Conservation (phyloP, 2,797 vertebrate species). For the Triplophysa yarkandensis region DNA sequence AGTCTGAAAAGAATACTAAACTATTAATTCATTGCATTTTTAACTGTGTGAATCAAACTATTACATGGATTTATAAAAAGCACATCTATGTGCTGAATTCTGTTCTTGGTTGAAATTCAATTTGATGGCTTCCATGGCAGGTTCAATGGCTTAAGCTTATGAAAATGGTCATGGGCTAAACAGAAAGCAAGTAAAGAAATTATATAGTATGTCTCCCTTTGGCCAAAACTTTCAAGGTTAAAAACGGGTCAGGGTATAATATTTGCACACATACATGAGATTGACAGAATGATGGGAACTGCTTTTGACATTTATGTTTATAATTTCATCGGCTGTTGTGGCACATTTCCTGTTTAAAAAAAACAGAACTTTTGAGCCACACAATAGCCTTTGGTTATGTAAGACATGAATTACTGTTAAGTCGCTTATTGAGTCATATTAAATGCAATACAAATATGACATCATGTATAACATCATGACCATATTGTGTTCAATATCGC, state of each 20-base stretch:
- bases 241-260: not conserved
- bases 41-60: too few relatives aligned
- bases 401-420: too few relatives aligned
- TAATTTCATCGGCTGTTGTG: not conserved
- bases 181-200: not conserved
- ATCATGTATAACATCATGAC: not conserved
- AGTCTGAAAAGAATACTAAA: too few relatives aligned
- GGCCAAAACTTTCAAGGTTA: not conserved
- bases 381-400: too few relatives aligned
- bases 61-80: not conserved
- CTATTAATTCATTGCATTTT: too few relatives aligned
- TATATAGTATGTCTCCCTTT: not conserved
- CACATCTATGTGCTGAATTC: not conserved
- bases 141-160: conserved; percentile 33
- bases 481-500: not conserved
- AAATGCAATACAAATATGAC: not conserved
- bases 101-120: conserved; percentile 23
- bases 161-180: not conserved
- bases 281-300: not conserved
- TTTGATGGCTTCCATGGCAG: conserved; percentile 35
- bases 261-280: not conserved
- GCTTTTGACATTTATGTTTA: not conserved
- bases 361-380: too few relatives aligned
- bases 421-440: not conserved
- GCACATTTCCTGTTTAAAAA: too few relatives aligned